Conservation (phyloP, 2,888 invertebrate species). For the Caenorhabditis virilis region DNA sequence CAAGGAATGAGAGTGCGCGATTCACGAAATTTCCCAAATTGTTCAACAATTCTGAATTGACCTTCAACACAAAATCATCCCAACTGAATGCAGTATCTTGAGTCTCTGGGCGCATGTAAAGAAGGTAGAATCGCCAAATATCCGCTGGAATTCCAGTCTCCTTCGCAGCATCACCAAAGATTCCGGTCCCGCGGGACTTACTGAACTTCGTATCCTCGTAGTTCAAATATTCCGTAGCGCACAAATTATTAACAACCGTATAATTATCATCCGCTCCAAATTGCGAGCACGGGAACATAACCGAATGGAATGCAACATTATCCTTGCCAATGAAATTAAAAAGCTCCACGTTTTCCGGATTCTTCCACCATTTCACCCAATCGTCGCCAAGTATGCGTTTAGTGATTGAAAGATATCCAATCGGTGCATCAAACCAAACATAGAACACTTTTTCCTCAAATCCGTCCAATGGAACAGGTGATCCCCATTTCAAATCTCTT, state of each 20-base stretch:
- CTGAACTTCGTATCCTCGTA: slow-evolving; percentile 95
- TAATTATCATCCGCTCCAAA: slow-evolving; percentile 84
- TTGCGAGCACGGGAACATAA: slow-evolving; percentile 90
- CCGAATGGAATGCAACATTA: slow-evolving; percentile 97
- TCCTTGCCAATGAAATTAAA: slow-evolving; percentile 99
- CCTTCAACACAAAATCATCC: slow-evolving; percentile 77
- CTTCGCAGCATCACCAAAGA: slow-evolving; percentile 92
- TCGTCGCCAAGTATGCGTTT: slow-evolving; percentile 82
- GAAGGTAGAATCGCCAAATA: slow-evolving; percentile 84
- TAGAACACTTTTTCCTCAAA: slow-evolving; percentile 93
- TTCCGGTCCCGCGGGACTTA: slow-evolving; percentile 82
- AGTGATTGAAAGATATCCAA: slow-evolving; percentile 95
- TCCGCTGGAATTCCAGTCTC: slow-evolving; percentile 88
- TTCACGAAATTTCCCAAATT: slow-evolving; percentile 97
- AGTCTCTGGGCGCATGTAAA: slow-evolving; percentile 89
- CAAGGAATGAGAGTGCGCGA: slow-evolving; percentile 84
- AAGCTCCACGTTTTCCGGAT: slow-evolving; percentile 76
- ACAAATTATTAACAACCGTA: slow-evolving; percentile 83
- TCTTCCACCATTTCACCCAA: slow-evolving; percentile 87
- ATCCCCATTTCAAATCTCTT: slow-evolving; percentile 96
- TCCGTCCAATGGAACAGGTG: slow-evolving; percentile 87
- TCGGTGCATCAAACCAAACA: slow-evolving; percentile 99
- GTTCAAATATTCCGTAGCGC: slow-evolving; percentile 96
- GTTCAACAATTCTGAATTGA: slow-evolving; percentile 93
- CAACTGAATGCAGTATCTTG: slow-evolving; percentile 70